phyloP scores from a whole-genome alignment of 1,140 invertebrate genomes.

The Zaprionus camerounensis region DNA sequence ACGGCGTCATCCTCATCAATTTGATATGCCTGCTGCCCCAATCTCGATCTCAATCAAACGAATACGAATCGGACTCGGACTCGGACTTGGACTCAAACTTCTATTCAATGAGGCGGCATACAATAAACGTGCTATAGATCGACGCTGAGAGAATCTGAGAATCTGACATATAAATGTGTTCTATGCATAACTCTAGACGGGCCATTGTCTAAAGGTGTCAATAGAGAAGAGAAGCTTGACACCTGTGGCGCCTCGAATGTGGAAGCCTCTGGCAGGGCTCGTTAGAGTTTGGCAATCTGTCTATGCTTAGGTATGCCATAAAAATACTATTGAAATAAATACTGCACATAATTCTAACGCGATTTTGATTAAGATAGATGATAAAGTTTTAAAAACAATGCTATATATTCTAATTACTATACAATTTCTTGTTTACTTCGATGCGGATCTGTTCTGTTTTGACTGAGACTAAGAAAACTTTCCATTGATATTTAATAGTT shows the following conservation, averaged over 20 bases:
- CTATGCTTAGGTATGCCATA: not conserved
- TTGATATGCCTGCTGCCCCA: slow-evolving; percentile 55
- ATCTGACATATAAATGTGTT: slow-evolving; percentile 49
- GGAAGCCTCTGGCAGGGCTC: slow-evolving; percentile 26
- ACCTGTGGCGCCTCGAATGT: slow-evolving; percentile 55
- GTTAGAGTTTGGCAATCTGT: not conserved
- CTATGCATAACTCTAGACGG: slow-evolving; percentile 38
- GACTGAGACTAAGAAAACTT: too few relatives aligned
- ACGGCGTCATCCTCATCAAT: slow-evolving; percentile 67
- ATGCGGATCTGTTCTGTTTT: too few relatives aligned
- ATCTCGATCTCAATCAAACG: slow-evolving; percentile 57
- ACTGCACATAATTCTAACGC: not conserved
- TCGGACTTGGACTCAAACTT: slow-evolving; percentile 3
- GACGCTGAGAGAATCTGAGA: not conserved
- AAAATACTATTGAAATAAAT: slow-evolving; percentile 4
- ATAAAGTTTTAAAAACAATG: not conserved
- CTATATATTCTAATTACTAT: not conserved
- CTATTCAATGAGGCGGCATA: slow-evolving; percentile 49
- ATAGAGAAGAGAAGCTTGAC: slow-evolving; percentile 66
- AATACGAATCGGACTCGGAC: slow-evolving; percentile 13
- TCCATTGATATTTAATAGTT: not conserved
- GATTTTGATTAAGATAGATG: not conserved
- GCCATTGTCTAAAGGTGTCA: slow-evolving; percentile 63
- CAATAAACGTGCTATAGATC: slow-evolving; percentile 59
- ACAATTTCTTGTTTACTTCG: not conserved